Base-by-base conservation (phyloP, 2,113 vertebrate species). In the Cochlearius cochlearius region DNA sequence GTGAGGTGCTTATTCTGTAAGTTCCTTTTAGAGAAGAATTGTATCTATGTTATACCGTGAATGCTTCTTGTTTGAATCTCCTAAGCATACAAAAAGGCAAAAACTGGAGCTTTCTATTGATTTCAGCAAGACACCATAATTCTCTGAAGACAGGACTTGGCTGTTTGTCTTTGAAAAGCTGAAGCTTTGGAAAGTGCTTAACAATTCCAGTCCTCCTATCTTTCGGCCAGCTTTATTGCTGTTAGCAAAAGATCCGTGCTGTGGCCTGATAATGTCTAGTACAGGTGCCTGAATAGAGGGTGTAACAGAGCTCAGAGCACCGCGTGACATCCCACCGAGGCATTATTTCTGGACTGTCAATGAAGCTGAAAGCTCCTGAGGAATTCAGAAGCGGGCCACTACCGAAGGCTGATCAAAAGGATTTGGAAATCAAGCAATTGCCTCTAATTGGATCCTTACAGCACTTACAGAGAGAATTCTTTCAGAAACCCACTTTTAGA, bases 361-460 rank as follows among this genome's bases (percentile, higher is more conserved):
- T 90, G 94, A 74, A 91, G 56, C 34, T 90, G 77, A 95, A 97
- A 94, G 88, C 86, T 89, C 81, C 81, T 43, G 84, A 85, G 93
- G 88, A 91, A 95, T 87, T 94, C 94, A 56, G 73, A 95, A 95
- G 93, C 80, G 82, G 90, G 92, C 58, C 69, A 82, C 84, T 93
- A 92, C 84, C 14, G 18, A 93, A 94, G 53, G 41, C 55, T 94
- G 92, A 97, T 94, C 94, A 97, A 97, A 97, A 97, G 80, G 62
- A 92, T 94, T 94, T 32, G 8, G 69, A 96, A 96, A 96, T 95
- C 91, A 96, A 92, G 86, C 74, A 94, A 77, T 90, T 89, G 73
- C 86, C 84, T 94, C 79, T 98, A 97, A 98, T 96, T 97, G 92
- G 90, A 92, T 96, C 83, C 88, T 96, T 93, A 87, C 36, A 72